Evolutionary conservation across 2,113 vertebrate species (phyloP).

Genomic region (Antigone vipio): DNA sequence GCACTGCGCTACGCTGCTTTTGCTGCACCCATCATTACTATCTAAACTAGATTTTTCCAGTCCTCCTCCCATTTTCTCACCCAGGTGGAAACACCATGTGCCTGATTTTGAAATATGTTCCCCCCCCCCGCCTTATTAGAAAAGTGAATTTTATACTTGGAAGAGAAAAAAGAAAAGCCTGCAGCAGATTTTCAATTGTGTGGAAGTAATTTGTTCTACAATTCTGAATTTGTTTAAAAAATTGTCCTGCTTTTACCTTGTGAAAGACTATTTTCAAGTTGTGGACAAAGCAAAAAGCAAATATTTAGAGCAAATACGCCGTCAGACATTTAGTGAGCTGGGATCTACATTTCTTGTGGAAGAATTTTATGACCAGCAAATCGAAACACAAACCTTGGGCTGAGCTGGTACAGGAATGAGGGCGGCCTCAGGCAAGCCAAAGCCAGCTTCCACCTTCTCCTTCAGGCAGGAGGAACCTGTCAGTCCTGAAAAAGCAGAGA

Average conservation of each 20-base stretch:
- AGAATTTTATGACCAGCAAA: neutral
- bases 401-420: neutral
- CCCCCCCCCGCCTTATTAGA: neutral
- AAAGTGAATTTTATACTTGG: neutral
- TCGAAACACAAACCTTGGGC: neutral
- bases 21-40: neutral
- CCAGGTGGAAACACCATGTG: neutral
- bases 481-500: neutral
- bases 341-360: no score
- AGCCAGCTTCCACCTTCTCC: neutral
- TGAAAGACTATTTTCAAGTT: neutral
- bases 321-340: neutral
- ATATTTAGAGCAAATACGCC: neutral
- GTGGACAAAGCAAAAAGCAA: neutral
- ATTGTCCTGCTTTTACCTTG: neutral
- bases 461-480: neutral
- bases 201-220: neutral
- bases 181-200: neutral
- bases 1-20: neutral
- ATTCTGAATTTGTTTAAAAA: neutral
- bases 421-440: neutral
- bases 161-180: neutral
- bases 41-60: neutral
- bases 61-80: neutral
- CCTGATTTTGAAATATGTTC: neutral